A percentile compares a stretch with the other conserved stretches of the same genome.
phyloP scores from a whole-genome alignment of 2,113 vertebrate genomes.

The Fregetta grallaria region DNA sequence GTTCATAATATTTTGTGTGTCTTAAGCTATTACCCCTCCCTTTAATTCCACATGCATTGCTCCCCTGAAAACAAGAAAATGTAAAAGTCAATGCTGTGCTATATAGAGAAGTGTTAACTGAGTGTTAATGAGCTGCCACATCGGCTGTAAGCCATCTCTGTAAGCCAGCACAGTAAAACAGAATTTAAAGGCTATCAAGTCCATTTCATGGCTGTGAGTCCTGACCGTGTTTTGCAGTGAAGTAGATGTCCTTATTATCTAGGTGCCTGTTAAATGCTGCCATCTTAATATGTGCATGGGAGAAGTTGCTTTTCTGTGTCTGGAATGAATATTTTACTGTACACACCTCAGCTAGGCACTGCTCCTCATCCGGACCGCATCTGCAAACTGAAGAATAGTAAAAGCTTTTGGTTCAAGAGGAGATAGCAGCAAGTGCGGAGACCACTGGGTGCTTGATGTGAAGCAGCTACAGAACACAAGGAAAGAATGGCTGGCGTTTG shows the following conservation, averaged over 20 bases:
- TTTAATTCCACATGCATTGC: conserved; percentile 62
- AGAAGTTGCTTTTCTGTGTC: background rate
- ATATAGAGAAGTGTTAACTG: conserved; percentile 71
- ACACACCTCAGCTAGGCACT: background rate
- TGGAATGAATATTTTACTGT: background rate
- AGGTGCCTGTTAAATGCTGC: conserved; percentile 52
- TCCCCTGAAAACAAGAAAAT: conserved; percentile 70
- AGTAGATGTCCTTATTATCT: conserved; percentile 62
- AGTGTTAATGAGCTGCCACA: conserved; percentile 74
- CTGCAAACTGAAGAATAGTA: background rate
- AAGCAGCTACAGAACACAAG: background rate
- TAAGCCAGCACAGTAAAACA: conserved; percentile 63
- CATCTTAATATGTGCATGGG: background rate
- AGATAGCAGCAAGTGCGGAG: background rate
- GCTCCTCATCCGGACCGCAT: background rate
- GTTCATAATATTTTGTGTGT: conserved; percentile 55
- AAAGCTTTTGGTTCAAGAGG: background rate
- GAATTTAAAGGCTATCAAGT: conserved; percentile 58
- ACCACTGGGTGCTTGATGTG: background rate
- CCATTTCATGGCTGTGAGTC: conserved; percentile 22
- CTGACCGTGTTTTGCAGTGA: conserved; percentile 50
- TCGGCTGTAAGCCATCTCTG: conserved; percentile 46
- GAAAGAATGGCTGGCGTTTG: background rate
- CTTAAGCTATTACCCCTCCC: conserved; percentile 60
- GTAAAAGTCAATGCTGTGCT: conserved; percentile 64